phyloP scores from a whole-genome alignment of 35 echinoderm and acorn worm genomes.

The Heliocidaris tuberculata region DNA sequence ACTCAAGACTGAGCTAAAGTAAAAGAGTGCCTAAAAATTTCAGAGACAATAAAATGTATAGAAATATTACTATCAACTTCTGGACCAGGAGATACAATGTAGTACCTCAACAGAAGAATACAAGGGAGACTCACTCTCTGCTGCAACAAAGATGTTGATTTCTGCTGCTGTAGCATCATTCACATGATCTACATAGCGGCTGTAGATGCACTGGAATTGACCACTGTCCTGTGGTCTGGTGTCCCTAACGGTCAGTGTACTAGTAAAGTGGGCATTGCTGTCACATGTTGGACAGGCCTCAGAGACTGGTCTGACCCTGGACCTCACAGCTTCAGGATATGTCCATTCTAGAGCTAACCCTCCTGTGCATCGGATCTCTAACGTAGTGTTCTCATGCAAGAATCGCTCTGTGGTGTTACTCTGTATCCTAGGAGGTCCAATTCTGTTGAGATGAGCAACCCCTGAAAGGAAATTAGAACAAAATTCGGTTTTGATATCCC shows the following conservation, averaged over 20 bases:
- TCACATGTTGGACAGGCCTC: conserved; percentile 62
- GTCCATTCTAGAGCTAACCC: conserved; percentile 72
- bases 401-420: conserved; percentile 54
- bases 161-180: conserved; percentile 65
- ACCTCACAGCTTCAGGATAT: conserved; percentile 51
- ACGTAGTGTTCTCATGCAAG: conserved; percentile 21
- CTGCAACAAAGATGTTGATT: conserved; percentile 60
- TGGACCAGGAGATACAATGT: neutral
- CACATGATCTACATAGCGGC: conserved; percentile 61
- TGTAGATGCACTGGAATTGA: conserved; percentile 71
- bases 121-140: neutral
- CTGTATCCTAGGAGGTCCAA: conserved; percentile 50
- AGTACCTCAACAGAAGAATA: neutral
- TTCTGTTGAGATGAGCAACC: conserved; percentile 18
- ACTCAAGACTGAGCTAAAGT: no score
- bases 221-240: conserved; percentile 57
- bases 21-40: no score
- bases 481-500: neutral
- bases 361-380: conserved; percentile 63
- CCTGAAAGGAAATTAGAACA: conserved; percentile 24
- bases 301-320: conserved; percentile 33
- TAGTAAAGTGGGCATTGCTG: conserved; percentile 44
- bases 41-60: no score
- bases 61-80: no score
- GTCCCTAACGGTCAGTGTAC: conserved; percentile 52